Conservation (phyloP, 2,888 invertebrate species). For the Agelastica alni region DNA sequence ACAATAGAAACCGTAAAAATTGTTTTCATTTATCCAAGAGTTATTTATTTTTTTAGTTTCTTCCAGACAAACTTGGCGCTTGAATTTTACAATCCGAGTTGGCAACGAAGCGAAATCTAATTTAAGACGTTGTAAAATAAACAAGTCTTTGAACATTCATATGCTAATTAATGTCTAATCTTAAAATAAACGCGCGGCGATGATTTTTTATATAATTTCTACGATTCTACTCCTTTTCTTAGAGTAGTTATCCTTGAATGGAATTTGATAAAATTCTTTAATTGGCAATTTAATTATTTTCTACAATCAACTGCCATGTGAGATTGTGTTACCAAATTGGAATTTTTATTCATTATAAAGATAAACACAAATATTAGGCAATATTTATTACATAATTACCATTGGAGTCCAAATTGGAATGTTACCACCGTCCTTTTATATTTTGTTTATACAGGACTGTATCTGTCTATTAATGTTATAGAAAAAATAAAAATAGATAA, state of each 20-base stretch:
- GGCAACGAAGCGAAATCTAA: constrained; percentile 5
- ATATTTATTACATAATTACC: no score
- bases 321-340: neutral
- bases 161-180: constrained; percentile 3
- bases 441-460: no score
- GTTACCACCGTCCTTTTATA: no score
- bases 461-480: no score
- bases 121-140: constrained; percentile 4
- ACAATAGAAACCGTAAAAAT: neutral
- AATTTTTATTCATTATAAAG: no score
- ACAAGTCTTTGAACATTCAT: constrained; percentile 3
- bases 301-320: neutral
- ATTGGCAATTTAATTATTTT: neutral
- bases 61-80: neutral
- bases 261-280: neutral
- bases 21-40: neutral
- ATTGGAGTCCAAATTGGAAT: no score
- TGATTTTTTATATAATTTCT: constrained; percentile 1
- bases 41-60: constrained; percentile 4
- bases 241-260: neutral
- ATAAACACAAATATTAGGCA: no score
- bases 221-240: neutral
- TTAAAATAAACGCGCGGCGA: constrained; percentile 1
- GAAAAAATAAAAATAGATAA: no score
- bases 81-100: constrained; percentile 1